phyloP scores from a whole-genome alignment of 2,113 vertebrate species.

The Orthonyx spaldingii region DNA sequence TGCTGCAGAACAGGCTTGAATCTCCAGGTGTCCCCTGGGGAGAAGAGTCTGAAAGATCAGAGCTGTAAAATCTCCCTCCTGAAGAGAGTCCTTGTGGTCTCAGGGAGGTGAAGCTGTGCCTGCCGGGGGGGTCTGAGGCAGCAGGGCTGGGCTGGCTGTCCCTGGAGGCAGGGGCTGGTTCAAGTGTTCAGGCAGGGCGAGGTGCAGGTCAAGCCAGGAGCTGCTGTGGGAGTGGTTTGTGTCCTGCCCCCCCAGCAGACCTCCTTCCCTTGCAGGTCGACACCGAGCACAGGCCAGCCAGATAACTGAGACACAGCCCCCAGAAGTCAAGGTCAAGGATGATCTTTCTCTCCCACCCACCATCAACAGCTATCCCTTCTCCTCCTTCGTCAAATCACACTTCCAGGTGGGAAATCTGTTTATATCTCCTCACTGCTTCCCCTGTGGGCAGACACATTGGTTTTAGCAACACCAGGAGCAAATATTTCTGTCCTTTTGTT shows the following conservation, averaged over 20 bases:
- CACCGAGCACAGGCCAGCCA: constrained; percentile 19
- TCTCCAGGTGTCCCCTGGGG: not conserved
- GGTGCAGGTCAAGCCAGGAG: not conserved
- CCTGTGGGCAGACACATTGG: not conserved
- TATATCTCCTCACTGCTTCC: not conserved
- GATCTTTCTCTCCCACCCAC: constrained; percentile 71
- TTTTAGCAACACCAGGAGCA: not conserved
- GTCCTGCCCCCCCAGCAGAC: not conserved
- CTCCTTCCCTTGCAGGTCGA: constrained; percentile 50
- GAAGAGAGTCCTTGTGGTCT: not conserved
- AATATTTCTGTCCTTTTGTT: not conserved
- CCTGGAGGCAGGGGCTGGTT: not conserved
- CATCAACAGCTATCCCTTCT: constrained; percentile 82
- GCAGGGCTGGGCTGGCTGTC: not conserved
- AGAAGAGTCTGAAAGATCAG: not conserved
- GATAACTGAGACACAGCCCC: constrained; percentile 76
- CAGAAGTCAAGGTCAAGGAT: constrained; percentile 79
- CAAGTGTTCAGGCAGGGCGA: not conserved
- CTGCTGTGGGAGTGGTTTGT: not conserved
- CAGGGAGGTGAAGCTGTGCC: not conserved
- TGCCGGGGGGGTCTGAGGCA: not conserved
- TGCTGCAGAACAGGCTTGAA: not conserved
- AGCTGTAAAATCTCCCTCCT: not conserved
- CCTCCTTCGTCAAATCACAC: constrained; percentile 76
- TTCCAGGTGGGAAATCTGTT: constrained; percentile 74